Percentiles rank a stretch among this genome's conserved stretches.
Conservation (phyloP, 2,797 vertebrate species). For the Poeciliopsis paucimaculata region DNA sequence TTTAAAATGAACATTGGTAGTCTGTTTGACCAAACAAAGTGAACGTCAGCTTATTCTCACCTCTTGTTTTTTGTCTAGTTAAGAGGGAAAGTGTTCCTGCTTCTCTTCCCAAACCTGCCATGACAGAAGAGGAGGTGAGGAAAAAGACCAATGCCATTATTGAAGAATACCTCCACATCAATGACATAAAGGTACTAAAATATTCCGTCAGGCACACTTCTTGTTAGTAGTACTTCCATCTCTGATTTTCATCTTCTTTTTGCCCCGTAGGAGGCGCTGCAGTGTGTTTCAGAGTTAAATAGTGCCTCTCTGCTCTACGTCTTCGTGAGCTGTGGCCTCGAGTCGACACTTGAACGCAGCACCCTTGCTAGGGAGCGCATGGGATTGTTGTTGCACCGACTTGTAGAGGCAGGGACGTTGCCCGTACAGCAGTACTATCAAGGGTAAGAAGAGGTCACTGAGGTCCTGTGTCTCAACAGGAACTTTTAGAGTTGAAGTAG, state of each 20-base stretch:
- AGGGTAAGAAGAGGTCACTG: constrained; percentile 82
- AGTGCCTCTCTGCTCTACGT: constrained; percentile 88
- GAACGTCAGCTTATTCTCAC: background rate
- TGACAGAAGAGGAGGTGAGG: constrained; percentile 92
- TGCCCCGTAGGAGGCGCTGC: constrained; percentile 88
- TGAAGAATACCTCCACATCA: constrained; percentile 97
- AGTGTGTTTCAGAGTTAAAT: constrained; percentile 93
- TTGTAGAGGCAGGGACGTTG: constrained; percentile 85
- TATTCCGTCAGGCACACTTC: rapidly evolving
- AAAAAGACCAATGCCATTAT: constrained; percentile 94
- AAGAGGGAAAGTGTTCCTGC: constrained; percentile 84
- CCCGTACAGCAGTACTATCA: constrained; percentile 90
- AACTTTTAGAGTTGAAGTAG: background rate
- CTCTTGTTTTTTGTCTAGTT: constrained; percentile 66
- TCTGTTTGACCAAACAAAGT: constrained; percentile 5
- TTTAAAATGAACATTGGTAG: background rate
- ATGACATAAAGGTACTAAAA: constrained; percentile 90
- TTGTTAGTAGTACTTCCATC: background rate
- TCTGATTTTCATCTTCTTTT: background rate
- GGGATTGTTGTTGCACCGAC: constrained; percentile 88
- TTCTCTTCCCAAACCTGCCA: constrained; percentile 75
- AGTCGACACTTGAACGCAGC: constrained; percentile 95
- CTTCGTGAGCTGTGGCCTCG: constrained; percentile 90
- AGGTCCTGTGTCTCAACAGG: background rate
- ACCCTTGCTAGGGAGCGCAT: constrained; percentile 90